A percentile compares a stretch with the other conserved stretches of the same genome.
Evolutionary conservation across 2,888 invertebrate species (phyloP).

Genomic region (Dryobota labecula): DNA sequence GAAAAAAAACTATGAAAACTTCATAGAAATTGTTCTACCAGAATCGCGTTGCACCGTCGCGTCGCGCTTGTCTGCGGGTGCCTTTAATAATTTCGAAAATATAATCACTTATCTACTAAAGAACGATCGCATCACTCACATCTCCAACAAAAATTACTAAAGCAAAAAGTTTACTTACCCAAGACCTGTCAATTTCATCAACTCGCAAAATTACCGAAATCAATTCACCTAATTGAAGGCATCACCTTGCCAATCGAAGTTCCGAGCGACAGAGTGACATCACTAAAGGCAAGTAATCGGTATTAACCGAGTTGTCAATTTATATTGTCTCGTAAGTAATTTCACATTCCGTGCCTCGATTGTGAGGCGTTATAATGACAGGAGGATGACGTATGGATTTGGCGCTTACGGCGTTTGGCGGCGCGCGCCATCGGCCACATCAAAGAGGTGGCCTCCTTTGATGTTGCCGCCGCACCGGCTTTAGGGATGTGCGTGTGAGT

Average conservation of each 20-base stretch:
- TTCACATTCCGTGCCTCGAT: slow-evolving; percentile 88
- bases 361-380: slow-evolving; percentile 91
- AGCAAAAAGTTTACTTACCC: slow-evolving; percentile 1
- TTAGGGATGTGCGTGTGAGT: slow-evolving; percentile 75
- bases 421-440: slow-evolving; percentile 90
- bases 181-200: slow-evolving; percentile 43
- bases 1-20: too few relatives aligned
- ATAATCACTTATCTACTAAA: not conserved
- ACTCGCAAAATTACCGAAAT: slow-evolving; percentile 44
- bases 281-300: slow-evolving; percentile 77
- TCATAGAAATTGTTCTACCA: too few relatives aligned
- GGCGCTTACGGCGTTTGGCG: slow-evolving; percentile 90
- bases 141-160: slow-evolving; percentile 3
- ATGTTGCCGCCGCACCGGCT: slow-evolving; percentile 88
- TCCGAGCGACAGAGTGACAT: slow-evolving; percentile 55
- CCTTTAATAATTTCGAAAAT: too few relatives aligned
- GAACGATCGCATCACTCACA: not conserved
- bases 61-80: too few relatives aligned
- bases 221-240: slow-evolving; percentile 63
- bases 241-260: slow-evolving; percentile 57
- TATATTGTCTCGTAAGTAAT: slow-evolving; percentile 90
- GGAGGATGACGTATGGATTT: slow-evolving; percentile 90
- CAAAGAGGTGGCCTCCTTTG: slow-evolving; percentile 91
- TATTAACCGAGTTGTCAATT: slow-evolving; percentile 89
- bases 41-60: too few relatives aligned